A percentile compares a stretch with the other conserved stretches of the same genome.
These are phyloP conservation scores for Sorex araneus DNA, from an alignment of 2,113 vertebrate genomes.

Conservation along the genomic window DNA sequence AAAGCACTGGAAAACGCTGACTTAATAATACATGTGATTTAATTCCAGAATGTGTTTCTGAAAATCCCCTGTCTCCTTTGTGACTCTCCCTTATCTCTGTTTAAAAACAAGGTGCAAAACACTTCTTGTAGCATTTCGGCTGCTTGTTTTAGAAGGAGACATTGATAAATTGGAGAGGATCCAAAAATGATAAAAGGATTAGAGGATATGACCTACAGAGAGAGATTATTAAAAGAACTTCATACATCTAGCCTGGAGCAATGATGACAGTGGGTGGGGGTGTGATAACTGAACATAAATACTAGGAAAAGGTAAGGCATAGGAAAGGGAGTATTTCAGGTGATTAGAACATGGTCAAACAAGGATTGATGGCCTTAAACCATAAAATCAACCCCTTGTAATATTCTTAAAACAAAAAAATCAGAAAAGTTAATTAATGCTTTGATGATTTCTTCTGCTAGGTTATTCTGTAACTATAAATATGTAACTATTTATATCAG, in stretches of 20 bases:
- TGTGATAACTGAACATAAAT: conserved; percentile 64
- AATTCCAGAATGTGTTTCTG: conserved; percentile 76
- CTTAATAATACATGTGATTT: conserved; percentile 63
- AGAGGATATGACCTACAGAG: conserved; percentile 81
- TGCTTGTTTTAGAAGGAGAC: conserved; percentile 80
- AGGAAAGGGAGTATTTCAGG: conserved; percentile 53
- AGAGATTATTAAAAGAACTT: conserved; percentile 82
- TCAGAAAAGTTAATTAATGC: conserved; percentile 5
- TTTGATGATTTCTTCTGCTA: conserved; percentile 14
- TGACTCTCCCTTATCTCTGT: conserved; percentile 71
- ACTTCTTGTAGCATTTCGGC: conserved; percentile 71
- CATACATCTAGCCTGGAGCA: conserved; percentile 65
- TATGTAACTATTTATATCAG: background rate
- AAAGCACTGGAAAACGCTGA: conserved; percentile 35
- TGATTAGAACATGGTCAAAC: conserved; percentile 51
- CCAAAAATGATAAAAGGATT: conserved; percentile 83
- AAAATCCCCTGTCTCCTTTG: conserved; percentile 74
- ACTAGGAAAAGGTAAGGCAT: conserved; percentile 28
- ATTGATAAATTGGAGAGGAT: conserved; percentile 81
- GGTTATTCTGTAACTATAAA: background rate
- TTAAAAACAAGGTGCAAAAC: conserved; percentile 73
- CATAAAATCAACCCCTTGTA: conserved; percentile 13
- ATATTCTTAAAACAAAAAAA: conserved; percentile 10
- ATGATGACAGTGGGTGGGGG: conserved; percentile 39
- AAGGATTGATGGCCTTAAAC: conserved; percentile 10